phyloP scores from a whole-genome alignment of 2,888 invertebrate species.

The Campoplex capitator region DNA sequence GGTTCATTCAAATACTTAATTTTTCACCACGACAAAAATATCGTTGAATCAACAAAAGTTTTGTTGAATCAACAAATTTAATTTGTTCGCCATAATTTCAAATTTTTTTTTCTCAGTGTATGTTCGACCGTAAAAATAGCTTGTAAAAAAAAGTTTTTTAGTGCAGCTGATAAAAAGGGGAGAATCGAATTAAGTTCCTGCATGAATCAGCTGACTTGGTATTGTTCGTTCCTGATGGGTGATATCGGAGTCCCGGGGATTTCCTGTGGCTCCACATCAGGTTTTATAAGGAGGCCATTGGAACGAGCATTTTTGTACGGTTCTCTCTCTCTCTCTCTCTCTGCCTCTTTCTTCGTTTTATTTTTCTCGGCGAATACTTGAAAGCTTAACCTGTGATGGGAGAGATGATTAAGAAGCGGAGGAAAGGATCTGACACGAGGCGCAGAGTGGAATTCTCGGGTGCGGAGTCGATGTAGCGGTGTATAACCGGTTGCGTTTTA shows the following conservation, averaged over 20 bases:
- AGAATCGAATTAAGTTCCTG: not conserved
- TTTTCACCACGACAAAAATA: too few relatives aligned
- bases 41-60: too few relatives aligned
- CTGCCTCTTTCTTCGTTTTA: not conserved
- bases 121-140: not conserved
- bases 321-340: not conserved
- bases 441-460: conserved; percentile 29
- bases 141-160: not conserved
- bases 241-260: not conserved
- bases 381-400: conserved; percentile 20
- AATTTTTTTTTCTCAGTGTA: not conserved
- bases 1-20: too few relatives aligned
- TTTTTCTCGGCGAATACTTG: conserved; percentile 20
- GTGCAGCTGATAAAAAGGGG: not conserved
- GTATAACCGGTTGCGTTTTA: conserved; percentile 64
- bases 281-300: conserved; percentile 53
- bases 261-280: not conserved
- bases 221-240: not conserved
- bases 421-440: conserved; percentile 26
- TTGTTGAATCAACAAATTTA: too few relatives aligned
- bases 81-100: too few relatives aligned
- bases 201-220: not conserved
- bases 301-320: conserved; percentile 35
- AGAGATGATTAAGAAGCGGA: not conserved
- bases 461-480: conserved; percentile 17